These are phyloP conservation scores for Myodes glareolus DNA, from an alignment of 2,113 vertebrate genomes.

Conservation along the genomic window DNA sequence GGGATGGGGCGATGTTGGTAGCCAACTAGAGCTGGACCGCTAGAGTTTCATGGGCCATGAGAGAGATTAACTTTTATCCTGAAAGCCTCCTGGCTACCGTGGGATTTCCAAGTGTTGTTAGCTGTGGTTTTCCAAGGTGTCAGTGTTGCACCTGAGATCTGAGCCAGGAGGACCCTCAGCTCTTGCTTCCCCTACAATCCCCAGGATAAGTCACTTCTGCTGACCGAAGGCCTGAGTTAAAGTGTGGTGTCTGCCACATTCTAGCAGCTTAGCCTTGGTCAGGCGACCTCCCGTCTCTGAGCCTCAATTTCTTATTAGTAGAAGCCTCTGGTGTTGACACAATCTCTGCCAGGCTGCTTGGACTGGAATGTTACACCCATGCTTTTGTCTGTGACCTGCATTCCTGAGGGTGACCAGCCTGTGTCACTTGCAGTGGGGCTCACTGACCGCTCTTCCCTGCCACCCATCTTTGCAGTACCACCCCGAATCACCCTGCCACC, in stretches of 20 bases:
- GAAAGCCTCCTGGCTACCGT: not conserved
- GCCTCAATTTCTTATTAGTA: not conserved
- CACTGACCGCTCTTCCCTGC: not conserved
- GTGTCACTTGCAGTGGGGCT: not conserved
- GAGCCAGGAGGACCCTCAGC: not conserved
- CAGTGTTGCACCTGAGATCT: not conserved
- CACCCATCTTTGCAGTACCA: constrained; percentile 82
- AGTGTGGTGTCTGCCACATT: not conserved
- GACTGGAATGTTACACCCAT: accelerated
- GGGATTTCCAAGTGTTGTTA: not conserved
- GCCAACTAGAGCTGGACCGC: not conserved
- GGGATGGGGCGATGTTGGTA: no score
- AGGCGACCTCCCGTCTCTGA: not conserved
- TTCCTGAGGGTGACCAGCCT: not conserved
- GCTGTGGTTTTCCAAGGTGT: no score
- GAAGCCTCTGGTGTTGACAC: not conserved
- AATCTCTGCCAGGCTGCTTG: no score
- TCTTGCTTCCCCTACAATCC: not conserved
- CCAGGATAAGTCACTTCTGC: not conserved
- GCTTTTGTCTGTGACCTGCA: not conserved
- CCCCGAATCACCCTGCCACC: constrained; percentile 86
- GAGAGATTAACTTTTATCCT: not conserved
- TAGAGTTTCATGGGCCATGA: not conserved
- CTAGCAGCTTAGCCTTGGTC: not conserved
- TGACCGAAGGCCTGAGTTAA: not conserved